Evolutionary conservation across 2,113 vertebrate species (phyloP), one percentile per base, ranked within the genome.

Genomic region (Nothoprocta pentlandii): DNA sequence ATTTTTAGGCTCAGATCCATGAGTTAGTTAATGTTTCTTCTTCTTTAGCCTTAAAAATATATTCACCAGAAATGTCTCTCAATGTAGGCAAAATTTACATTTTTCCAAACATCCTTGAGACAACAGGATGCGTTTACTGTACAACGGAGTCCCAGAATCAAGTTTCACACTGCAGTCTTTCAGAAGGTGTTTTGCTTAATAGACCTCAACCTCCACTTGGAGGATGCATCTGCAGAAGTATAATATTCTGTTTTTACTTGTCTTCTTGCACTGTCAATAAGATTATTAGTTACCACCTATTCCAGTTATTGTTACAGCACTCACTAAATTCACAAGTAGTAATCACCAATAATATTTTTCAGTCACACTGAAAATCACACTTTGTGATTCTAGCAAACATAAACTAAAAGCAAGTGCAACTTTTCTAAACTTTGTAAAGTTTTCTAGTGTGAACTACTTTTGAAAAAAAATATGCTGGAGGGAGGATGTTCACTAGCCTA

Each of bases 401-500:
- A 36, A 4, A 63, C 51, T 84, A 89, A 44, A 80, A 77, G 53
- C 1, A 82, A 19, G 20, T 78, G 4, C 28, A 69, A 2, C 6
- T 83, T 86, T 39, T 51, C n/a, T 81, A 64, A 89, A 84, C 86
- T 26, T 63, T 59, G 8, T 74, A 41, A 80, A 68, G 11, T 28
- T 51, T 16, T 78, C 11, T 68, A 26, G 14, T 68, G 10, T 46
- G 32, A 73, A 51, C 32, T 79, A 58, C 44, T 58, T 63, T 66
- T 5, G 42, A 87, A 77, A 82, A 75, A 75, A 28, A 6, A 26
- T 3, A 9, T 28, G 9, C 3, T 11, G 39, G 9, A 16, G 25
- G 6, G 0, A 0, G 16, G 9, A 70, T 30, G 58, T 3, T 4
- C 75, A 30, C 20, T 21, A 47, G 28, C 32, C 28, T 14, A 2